Conservation (phyloP, 2,888 invertebrate species). For the Caenorhabditis becei region DNA sequence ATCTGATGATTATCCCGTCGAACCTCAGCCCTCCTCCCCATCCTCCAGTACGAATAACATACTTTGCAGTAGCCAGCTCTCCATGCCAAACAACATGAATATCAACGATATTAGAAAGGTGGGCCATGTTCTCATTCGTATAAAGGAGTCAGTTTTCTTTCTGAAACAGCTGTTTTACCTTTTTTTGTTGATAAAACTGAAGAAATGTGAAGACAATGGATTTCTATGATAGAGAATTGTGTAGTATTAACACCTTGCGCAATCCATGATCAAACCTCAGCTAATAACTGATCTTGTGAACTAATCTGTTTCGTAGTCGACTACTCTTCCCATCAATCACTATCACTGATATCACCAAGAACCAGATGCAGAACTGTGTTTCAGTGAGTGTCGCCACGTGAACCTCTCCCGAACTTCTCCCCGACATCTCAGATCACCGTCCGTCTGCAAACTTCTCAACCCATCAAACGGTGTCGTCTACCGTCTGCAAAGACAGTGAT, state of each 20-base stretch:
- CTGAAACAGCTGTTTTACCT: not conserved
- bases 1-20: conserved; percentile 44
- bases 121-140: no score
- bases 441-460: not conserved
- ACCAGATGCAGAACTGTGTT: not conserved
- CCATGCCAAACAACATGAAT: conserved; percentile 19
- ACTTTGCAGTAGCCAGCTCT: not conserved
- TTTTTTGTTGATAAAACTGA: no score
- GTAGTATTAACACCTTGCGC: no score
- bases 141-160: no score
- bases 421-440: conserved; percentile 20
- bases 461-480: not conserved
- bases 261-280: no score
- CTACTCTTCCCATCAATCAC: not conserved
- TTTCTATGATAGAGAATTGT: no score
- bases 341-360: not conserved
- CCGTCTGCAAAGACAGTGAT: conserved; percentile 15
- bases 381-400: not conserved
- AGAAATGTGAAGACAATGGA: no score
- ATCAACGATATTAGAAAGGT: conserved; percentile 55
- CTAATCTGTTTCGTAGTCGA: not conserved
- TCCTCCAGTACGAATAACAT: not conserved
- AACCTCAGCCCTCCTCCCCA: not conserved
- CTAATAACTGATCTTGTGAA: not conserved
- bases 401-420: not conserved